Base-by-base conservation (phyloP, 1,140 invertebrate species). In the Tetranychus cinnabarinus region DNA sequence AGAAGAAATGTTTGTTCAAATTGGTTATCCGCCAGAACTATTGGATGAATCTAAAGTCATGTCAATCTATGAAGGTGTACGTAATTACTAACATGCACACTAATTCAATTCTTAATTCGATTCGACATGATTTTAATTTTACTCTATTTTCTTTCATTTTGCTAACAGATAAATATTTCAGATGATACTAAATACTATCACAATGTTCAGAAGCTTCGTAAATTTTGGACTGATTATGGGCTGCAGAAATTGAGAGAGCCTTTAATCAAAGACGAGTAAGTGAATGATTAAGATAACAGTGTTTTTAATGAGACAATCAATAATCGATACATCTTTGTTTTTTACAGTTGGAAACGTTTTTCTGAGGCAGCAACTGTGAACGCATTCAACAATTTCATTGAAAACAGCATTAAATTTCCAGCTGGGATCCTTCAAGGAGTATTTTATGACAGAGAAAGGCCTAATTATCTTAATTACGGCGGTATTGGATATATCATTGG, bases 401-500 rank as follows among this genome's bases (percentile, higher is more conserved):
- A 86, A 67, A 87, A 87, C 68, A 85, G 82, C 67, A 86, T 87
- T 67, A 84, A 84, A 71, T 87, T 62, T 46, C 54, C 56, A 3
- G 86, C 88, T 63, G 88, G 86, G 60, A 87, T 91, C 65, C 76
- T 92, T 3, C 86, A 89, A 77, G 86, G 85, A n/a, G 78, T 68
- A 61, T 63, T 60, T 13, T 63, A 48, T 34, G 57, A 50, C 23
- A 60, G 62, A 35, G 33, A 52, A n/a, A 8, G 36, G 23, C 57
- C 57, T 1, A 55, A 50, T 31, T 61, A 54, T 23, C 42, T 61
- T 0, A 61, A 61, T 37, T 61, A 59, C 56, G 67, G 67, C 23
- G 66, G 56, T 0, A 68, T 68, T 46, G 67, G 67, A 12, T 66
- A 61, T 39, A 65, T 68, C 6, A 68, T 68, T 55, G 67, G 67